Base-by-base conservation (phyloP, 2,113 vertebrate genomes). In the Chiloscyllium plagiosum region DNA sequence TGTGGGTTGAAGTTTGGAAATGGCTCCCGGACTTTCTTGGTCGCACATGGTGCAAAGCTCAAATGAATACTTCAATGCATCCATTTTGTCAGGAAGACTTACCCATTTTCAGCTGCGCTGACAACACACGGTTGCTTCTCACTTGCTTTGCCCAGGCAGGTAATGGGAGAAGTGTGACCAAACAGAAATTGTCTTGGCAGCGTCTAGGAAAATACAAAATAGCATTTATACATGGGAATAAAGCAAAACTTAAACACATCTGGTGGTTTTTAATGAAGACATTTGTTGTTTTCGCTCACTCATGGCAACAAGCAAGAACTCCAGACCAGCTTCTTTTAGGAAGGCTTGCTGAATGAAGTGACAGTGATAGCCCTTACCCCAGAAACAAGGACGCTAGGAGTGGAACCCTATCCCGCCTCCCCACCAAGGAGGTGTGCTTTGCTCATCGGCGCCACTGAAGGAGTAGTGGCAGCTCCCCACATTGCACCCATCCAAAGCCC, bases 91-190 rank as follows among this genome's bases (percentile, higher is more conserved):
- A 96, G 96, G 95, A 65, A 68, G 96, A 98, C 98, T 96, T 97
- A 98, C 98, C 98, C 98, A 87, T 98, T 98, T 97, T 98, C 98
- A 94, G 98, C 96, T 96, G 98, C 98, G 96, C 98, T 98, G 96
- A 98, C 97, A 42, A 98, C 85, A 69, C 97, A 98, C 0, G 98
- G 98, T 33, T 97, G 97, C 96, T 98, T 98, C 95, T 98, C 98
- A 97, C 98, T 98, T 1, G 98, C 98, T 96, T 97, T 97, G 86
- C 98, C 97, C 97, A 98, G 97, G 96, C 98, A 98, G 2, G 97
- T 98, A 95, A 98, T 96, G 33, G 98, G 96, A 96, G 98, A 96
- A 0, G 97, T 97, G 95, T 98, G 98, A 76, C 98, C 98, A 96
- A 98, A 98, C 0, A 98, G 97, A 96, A 98, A 97, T 96, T 97